phyloP scores from a whole-genome alignment of 2,888 invertebrate species.

The Megaustenia siamemsis region DNA sequence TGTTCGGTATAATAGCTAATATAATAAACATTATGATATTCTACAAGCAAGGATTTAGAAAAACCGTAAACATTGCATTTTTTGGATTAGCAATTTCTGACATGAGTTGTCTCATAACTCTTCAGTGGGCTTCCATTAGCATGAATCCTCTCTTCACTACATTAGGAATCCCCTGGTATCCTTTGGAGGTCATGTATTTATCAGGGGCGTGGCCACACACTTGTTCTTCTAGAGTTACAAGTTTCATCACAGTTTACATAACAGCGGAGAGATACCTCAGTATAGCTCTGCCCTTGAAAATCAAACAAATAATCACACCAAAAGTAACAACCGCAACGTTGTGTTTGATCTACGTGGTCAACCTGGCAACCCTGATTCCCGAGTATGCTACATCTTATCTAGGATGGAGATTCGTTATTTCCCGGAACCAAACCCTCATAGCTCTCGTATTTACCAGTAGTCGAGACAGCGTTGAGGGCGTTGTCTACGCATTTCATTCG shows the following conservation, averaged over 20 bases:
- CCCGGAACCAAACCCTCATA: not conserved
- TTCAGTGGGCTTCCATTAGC: not conserved
- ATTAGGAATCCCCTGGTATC: not conserved
- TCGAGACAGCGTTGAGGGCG: not conserved
- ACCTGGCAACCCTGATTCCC: too few relatives aligned
- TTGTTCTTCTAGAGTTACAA: slow-evolving; percentile 18
- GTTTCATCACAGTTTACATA: slow-evolving; percentile 34
- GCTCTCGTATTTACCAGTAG: not conserved
- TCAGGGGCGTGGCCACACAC: slow-evolving; percentile 17
- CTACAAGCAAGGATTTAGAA: slow-evolving; percentile 20
- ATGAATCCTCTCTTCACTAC: not conserved
- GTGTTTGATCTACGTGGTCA: not conserved
- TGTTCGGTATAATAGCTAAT: slow-evolving; percentile 23
- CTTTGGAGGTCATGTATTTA: not conserved
- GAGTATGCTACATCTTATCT: not conserved
- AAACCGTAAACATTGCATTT: slow-evolving; percentile 23
- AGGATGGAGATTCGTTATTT: not conserved
- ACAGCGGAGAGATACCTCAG: slow-evolving; percentile 27
- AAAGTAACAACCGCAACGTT: not conserved
- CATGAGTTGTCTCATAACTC: not conserved
- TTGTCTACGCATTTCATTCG: not conserved
- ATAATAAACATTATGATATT: not conserved
- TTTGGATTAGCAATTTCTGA: slow-evolving; percentile 31
- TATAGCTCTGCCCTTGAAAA: not conserved
- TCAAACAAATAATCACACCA: too few relatives aligned